Conservation (phyloP, 2,888 invertebrate species). For the Himalopsyche anomala region DNA sequence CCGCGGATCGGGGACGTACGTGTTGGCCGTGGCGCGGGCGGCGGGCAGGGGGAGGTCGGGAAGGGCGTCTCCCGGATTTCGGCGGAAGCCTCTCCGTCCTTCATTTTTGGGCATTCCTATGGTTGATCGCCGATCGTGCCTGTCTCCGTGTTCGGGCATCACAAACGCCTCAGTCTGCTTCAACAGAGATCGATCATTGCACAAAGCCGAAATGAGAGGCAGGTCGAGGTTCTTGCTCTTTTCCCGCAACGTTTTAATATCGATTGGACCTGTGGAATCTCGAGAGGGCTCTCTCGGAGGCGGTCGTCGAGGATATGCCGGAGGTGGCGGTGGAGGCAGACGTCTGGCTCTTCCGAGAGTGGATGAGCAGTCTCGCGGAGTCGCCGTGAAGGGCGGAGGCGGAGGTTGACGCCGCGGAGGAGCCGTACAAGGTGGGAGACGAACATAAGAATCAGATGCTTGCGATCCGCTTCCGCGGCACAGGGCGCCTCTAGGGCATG, state of each 20-base stretch:
- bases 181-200: constrained; percentile 92
- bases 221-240: constrained; percentile 93
- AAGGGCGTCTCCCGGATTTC: constrained; percentile 87
- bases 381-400: constrained; percentile 76
- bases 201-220: constrained; percentile 94
- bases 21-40: constrained; percentile 80
- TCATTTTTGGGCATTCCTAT: constrained; percentile 66
- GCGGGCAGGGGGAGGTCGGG: constrained; percentile 80
- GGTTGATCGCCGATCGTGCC: constrained; percentile 59
- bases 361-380: constrained; percentile 75
- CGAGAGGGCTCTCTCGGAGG: constrained; percentile 76
- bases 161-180: constrained; percentile 93
- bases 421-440: constrained; percentile 80
- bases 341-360: constrained; percentile 74
- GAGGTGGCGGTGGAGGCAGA: constrained; percentile 75
- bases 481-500: constrained; percentile 83
- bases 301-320: constrained; percentile 75
- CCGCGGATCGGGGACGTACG: constrained; percentile 78
- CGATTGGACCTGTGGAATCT: constrained; percentile 75
- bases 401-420: constrained; percentile 77
- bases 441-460: constrained; percentile 85
- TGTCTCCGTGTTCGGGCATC: constrained; percentile 80
- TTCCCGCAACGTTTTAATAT: constrained; percentile 90
- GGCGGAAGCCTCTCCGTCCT: constrained; percentile 71
- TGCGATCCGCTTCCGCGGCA: constrained; percentile 90